Base-by-base conservation (phyloP, 2,113 vertebrate genomes). In the Rhadina sibilatrix region DNA sequence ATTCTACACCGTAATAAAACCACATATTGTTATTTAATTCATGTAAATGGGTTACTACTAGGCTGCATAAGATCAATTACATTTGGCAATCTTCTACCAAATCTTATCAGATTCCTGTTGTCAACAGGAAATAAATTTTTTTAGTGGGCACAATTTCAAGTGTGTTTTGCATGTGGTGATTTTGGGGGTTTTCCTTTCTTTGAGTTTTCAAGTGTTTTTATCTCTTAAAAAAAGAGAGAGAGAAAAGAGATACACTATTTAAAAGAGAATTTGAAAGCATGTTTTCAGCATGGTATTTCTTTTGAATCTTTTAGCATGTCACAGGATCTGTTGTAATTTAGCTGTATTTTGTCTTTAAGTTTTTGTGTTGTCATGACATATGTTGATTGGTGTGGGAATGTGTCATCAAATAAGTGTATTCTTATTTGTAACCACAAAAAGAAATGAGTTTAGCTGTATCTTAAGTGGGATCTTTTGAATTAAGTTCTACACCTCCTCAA, bases 201-300 rank as follows among this genome's bases (percentile, higher is more conserved):
- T 37, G 24, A 46, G 20, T 42, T 91, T 93, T 65, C 20, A 68
- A n/a, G 33, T 46, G 35, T 3, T 61, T 91, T 56, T 75, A 19
- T 90, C 33, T n/a, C 38, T 59, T 91, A 24, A 49, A n/a, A 50
- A 50, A n/a, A 63, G 18, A 24, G 38, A n/a, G 50, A 50, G 27
- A 63, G 21, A 78, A 78, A 56, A 88, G 52, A 81, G 68, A 72
- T 72, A 37, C 33, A 10, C 20, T 75, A 47, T 52, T 71, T 89
- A 20, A 78, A 74, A 46, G 6, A 21, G 46, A 65, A 37, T 53
- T 61, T 66, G 15, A 86, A 80, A 83, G 83, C 92, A 94, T 89
- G 85, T 61, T 74, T 79, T 70, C 49, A 79, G 94, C 95, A 96
- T 96, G 89, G 10, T 89, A 7, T 76, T 96, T 91, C 57, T 91